Evolutionary conservation across 2,888 invertebrate genomes (phyloP), one percentile per base, ranked within the genome.

Genomic region (Ephialtes manifestator): DNA sequence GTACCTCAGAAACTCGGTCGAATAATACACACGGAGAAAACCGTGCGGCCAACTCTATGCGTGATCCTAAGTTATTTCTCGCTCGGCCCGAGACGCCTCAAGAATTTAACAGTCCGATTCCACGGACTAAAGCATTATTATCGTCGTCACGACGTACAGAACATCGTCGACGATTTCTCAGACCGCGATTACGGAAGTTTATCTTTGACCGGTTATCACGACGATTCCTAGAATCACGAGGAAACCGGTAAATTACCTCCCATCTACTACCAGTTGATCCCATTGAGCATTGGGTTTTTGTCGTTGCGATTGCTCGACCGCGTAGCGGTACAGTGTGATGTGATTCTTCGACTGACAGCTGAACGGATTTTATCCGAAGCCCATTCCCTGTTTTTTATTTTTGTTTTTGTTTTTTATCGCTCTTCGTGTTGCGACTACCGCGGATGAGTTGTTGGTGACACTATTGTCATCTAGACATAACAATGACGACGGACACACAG

Each of bases 401-500:
- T 39, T 58, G 15, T 63, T n/a, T 63, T 63, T 58, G 31, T 51
- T 48, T 48, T 63, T 18, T 51, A 28, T 70, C 15, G 8, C 18
- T 48, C 60, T 24, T 24, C 28, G 31, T 51, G 31, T 55, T 67
- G 39, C 51, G 24, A 24, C 28, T 55, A 51, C 24, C 8, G 48
- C 10, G 4, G 28, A 60, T 20, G 13, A 46, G 43, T 18, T 15
- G 20, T 18, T 76, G 31, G 55, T 11, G 18, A 55, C 65, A 18
- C 13, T 13, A 55, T 11, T 60, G 20, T 67, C 24, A 2, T 31
- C 7, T 15, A 20, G 60, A 35, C 24, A 7, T 2, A 48, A 58
- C 20, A 60, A 89, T 88, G 88, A 85, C 86, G 39, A 83, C 84
- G 65, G 85, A 84, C 67, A 71, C 82, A 18, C 87, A 89, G 75